These are phyloP conservation scores for Lysiphlebus fabarum DNA, from an alignment of 1,140 invertebrate species.

Conservation along the genomic window DNA sequence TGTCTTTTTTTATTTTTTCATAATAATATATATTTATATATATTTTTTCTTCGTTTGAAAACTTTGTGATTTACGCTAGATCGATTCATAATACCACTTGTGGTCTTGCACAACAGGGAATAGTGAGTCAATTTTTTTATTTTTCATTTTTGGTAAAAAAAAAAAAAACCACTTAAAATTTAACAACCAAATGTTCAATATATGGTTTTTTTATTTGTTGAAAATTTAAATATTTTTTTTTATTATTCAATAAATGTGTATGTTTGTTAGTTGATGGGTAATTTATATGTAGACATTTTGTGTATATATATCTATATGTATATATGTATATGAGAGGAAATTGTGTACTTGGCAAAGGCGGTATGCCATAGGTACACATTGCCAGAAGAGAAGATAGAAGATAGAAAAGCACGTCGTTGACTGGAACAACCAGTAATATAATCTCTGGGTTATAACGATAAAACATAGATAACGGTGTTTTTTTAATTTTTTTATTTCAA, in stretches of 20 bases:
- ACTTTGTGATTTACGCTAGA: constrained; percentile 37
- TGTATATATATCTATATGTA: no score
- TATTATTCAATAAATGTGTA: not conserved
- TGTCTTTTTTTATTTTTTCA: no score
- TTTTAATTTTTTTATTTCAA: no score
- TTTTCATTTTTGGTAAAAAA: constrained; percentile 6
- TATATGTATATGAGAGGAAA: no score
- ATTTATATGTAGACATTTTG: no score
- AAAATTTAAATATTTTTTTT: not conserved
- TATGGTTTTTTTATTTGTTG: not conserved
- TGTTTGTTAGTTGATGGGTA: no score
- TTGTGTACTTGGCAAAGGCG: constrained; percentile 6
- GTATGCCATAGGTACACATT: constrained; percentile 16
- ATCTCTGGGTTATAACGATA: constrained; percentile 15
- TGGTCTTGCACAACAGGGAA: not conserved
- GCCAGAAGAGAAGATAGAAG: not conserved
- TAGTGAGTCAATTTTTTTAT: constrained; percentile 13
- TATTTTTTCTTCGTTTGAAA: no score
- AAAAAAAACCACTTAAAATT: not conserved
- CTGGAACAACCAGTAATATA: constrained; percentile 2
- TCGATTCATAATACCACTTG: constrained; percentile 26
- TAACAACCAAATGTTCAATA: constrained; percentile 18
- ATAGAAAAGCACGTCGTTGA: constrained; percentile 2
- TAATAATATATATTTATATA: no score
- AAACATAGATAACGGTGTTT: no score